Evolutionary conservation across 2,113 vertebrate species (phyloP), one percentile per base, ranked within the genome.

Genomic region (Lophochroa leadbeateri): DNA sequence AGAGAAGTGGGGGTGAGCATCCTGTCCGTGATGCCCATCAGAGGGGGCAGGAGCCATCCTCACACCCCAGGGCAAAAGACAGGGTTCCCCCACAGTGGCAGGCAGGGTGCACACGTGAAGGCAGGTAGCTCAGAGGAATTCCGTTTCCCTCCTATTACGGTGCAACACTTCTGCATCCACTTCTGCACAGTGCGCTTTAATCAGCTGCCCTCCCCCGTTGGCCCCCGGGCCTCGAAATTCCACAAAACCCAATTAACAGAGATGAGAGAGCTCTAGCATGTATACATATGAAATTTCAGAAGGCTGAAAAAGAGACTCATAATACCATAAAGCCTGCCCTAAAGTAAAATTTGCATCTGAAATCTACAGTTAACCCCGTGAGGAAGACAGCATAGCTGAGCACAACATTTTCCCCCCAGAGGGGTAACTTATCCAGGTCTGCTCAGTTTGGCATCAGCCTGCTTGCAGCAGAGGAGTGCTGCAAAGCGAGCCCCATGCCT

Each of bases 181-280:
- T 69, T 77, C 64, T 82, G 18, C 72, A 78, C 4, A 11, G 63
- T 11, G 16, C 2, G 43, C 58, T 97, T 90, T 91, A 89, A 91
- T 94, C 88, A 94, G 90, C 82, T 82, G 49, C 94, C 87, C 95
- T 96, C 96, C 84, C 71, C 63, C 75, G 84, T 77, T 85, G 89
- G 87, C 94, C 94, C 79, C 88, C 82, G 0, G 95, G 95, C 94
- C 95, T 93, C 28, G 9, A 83, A 95, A 88, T 96, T 94, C 92
- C 96, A 95, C 88, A 92, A 92, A 96, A 96, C 88, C 92, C 94
- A 93, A 61, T 94, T 88, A 95, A 80, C 81, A 94, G 87, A 97
- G 95, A 91, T 81, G 95, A 94, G 87, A 95, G 93, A 94, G 65
- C 41, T 86, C 86, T 88, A 68, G 74, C 72, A 20, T 92, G 79